phyloP scores from a whole-genome alignment of 53 echinoderm and acorn worm genomes.

The Paracentrotus lividus region DNA sequence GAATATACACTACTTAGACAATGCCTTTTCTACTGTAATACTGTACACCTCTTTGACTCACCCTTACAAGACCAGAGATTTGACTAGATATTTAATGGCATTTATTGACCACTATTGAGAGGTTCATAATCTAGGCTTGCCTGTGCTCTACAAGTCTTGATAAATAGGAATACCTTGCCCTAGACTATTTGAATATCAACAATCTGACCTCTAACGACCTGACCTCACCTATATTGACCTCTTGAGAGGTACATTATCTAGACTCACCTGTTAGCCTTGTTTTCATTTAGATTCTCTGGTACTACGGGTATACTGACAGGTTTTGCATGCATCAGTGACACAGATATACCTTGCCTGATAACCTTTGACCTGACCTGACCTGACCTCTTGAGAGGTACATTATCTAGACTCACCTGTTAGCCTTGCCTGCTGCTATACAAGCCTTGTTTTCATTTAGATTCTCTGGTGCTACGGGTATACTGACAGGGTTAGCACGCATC shows the following conservation, averaged over 20 bases:
- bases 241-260: not conserved
- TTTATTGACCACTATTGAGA: not conserved
- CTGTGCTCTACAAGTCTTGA: conserved; percentile 50
- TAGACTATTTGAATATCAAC: conserved; percentile 21
- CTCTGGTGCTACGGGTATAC: conserved; percentile 12
- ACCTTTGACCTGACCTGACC: no score
- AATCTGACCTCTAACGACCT: not conserved
- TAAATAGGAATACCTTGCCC: no score
- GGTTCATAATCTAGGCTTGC: not conserved
- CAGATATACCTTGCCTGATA: conserved; percentile 15
- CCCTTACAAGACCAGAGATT: no score
- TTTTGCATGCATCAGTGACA: conserved; percentile 48
- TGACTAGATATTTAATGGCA: no score
- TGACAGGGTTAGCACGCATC: conserved; percentile 47
- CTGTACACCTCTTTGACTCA: no score
- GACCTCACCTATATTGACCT: not conserved
- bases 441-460: conserved; percentile 66
- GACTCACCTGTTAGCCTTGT: conserved; percentile 65
- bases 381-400: not conserved
- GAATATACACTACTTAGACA: no score
- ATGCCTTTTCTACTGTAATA: no score
- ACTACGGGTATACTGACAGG: conserved; percentile 16
- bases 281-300: conserved; percentile 60
- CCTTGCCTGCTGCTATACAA: conserved; percentile 52
- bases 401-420: conserved; percentile 21